Conservation (phyloP, 2,113 vertebrate species). For the Amphilophus citrinellus region DNA sequence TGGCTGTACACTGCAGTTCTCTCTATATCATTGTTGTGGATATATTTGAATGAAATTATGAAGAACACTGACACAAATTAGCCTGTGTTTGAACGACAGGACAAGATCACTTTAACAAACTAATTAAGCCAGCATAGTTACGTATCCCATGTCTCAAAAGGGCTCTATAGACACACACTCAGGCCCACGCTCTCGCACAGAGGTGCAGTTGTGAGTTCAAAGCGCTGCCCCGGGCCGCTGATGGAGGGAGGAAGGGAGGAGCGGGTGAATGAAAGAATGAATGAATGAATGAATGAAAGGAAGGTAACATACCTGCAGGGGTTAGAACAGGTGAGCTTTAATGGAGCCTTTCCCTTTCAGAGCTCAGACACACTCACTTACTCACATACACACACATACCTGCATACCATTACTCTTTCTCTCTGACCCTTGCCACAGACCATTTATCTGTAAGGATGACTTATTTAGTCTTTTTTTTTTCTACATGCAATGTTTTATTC, state of each 20-base stretch:
- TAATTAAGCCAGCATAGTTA: background rate
- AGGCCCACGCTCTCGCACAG: conserved; percentile 28
- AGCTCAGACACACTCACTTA: conserved; percentile 22
- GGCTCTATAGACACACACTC: conserved; percentile 52
- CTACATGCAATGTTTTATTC: background rate
- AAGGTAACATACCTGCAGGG: conserved; percentile 76
- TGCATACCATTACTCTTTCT: conserved; percentile 37
- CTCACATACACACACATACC: conserved; percentile 36
- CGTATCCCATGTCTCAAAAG: background rate
- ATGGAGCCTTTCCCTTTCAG: conserved; percentile 80
- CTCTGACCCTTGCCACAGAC: conserved; percentile 36
- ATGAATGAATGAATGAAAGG: conserved; percentile 69
- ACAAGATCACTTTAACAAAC: background rate
- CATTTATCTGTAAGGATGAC: background rate
- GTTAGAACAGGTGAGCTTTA: conserved; percentile 79
- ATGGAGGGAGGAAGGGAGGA: conserved; percentile 58
- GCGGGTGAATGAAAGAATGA: conserved; percentile 61
- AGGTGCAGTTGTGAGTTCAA: conserved; percentile 73
- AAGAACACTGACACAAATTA: background rate
- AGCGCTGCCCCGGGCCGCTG: conserved; percentile 60
- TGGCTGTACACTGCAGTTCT: background rate
- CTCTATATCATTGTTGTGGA: background rate
- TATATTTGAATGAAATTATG: background rate
- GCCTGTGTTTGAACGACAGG: background rate
- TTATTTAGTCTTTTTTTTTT: background rate